Evolutionary conservation across 2,113 vertebrate species (phyloP).

Genomic region (Rhinoderma darwinii): DNA sequence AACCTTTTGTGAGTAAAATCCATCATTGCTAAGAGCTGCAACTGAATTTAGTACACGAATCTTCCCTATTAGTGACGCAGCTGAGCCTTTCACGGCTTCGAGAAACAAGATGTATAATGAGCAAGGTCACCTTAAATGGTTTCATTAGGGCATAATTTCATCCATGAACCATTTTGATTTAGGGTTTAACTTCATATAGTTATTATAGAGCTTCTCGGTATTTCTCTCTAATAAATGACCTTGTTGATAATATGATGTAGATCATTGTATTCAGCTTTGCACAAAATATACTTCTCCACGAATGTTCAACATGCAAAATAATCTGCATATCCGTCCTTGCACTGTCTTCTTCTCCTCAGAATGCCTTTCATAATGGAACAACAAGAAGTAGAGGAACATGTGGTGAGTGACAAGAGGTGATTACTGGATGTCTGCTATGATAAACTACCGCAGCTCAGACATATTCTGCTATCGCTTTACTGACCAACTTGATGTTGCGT

Average conservation of each 20-base stretch:
- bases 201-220: not conserved
- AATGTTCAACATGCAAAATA: not conserved
- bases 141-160: slow-evolving; percentile 49
- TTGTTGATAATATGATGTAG: slow-evolving; percentile 6
- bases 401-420: slow-evolving; percentile 58
- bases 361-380: slow-evolving; percentile 18
- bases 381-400: slow-evolving; percentile 44
- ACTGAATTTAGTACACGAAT: not conserved
- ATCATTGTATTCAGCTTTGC: not conserved
- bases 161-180: slow-evolving; percentile 20
- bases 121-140: slow-evolving; percentile 50
- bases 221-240: not conserved
- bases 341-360: slow-evolving; percentile 1
- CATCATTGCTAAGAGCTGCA: not conserved
- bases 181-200: not conserved
- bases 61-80: slow-evolving; percentile 24
- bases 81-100: slow-evolving; percentile 21
- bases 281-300: not conserved
- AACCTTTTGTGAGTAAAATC: not conserved
- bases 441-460: slow-evolving; percentile 51
- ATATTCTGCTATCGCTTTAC: slow-evolving; percentile 51
- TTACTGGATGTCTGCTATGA: slow-evolving; percentile 53
- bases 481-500: slow-evolving; percentile 45
- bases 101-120: not conserved
- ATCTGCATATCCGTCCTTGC: slow-evolving; percentile 11